A percentile compares a stretch with the other conserved stretches of the same genome.
Conservation (phyloP, 1,140 invertebrate species). For the Drosophila sturtevanti region DNA sequence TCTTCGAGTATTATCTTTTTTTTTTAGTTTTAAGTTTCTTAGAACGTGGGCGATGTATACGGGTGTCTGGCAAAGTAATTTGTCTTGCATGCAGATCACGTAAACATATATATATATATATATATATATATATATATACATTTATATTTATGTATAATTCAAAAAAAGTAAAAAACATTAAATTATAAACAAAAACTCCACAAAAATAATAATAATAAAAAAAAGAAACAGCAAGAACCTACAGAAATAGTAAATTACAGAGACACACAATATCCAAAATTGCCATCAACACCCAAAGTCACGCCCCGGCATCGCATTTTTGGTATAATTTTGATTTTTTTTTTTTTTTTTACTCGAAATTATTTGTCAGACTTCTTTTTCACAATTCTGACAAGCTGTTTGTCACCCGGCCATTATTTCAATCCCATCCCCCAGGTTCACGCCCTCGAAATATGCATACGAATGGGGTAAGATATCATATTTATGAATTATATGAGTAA, state of each 20-base stretch:
- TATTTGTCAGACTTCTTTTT: slow-evolving; percentile 25
- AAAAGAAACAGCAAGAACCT: slow-evolving; percentile 4
- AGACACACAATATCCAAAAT: slow-evolving; percentile 20
- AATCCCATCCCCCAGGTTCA: slow-evolving; percentile 33
- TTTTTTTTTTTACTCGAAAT: slow-evolving; percentile 60
- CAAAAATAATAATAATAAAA: no score
- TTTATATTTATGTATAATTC: slow-evolving; percentile 41
- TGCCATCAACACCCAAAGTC: slow-evolving; percentile 70
- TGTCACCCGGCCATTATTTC: slow-evolving; percentile 30
- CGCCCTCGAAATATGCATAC: slow-evolving; percentile 46
- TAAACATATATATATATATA: slow-evolving; percentile 45
- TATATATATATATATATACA: slow-evolving; percentile 43
- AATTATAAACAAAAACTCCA: slow-evolving; percentile 35
- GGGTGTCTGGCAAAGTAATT: slow-evolving; percentile 37
- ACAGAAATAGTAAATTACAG: slow-evolving; percentile 10
- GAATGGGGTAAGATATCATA: slow-evolving; percentile 38
- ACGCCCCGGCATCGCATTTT: slow-evolving; percentile 62
- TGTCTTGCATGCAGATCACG: slow-evolving; percentile 65
- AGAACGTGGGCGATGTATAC: slow-evolving; percentile 28
- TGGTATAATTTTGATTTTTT: slow-evolving; percentile 54
- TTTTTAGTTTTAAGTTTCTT: slow-evolving; percentile 6
- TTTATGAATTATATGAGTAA: not conserved
- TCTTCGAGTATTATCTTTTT: slow-evolving; percentile 19
- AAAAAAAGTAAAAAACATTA: slow-evolving; percentile 35
- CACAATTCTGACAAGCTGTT: slow-evolving; percentile 47